These are phyloP conservation scores for Phyllotis vaccarum DNA, from an alignment of 2,797 vertebrate species.

Conservation along the genomic window DNA sequence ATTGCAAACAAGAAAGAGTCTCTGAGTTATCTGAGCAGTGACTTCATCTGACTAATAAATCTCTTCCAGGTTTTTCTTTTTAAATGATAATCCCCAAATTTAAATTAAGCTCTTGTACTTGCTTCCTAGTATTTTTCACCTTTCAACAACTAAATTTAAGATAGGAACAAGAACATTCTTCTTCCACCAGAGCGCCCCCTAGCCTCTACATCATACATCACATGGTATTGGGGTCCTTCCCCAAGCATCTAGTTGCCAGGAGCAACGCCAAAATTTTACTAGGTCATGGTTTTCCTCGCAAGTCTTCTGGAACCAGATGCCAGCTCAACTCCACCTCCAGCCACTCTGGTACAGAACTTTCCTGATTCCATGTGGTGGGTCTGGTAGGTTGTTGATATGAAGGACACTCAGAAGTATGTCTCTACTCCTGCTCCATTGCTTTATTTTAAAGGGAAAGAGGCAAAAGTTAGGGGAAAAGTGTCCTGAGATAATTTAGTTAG, in stretches of 20 bases:
- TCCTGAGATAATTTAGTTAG: background rate
- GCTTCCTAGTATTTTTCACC: constrained; percentile 5
- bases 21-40: background rate
- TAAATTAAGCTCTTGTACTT: background rate
- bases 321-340: background rate
- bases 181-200: background rate
- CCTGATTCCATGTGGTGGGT: background rate
- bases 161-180: background rate
- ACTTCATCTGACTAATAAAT: constrained; percentile 16
- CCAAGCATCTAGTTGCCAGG: background rate
- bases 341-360: background rate
- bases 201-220: background rate
- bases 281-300: background rate
- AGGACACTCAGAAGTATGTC: background rate
- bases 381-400: background rate
- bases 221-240: background rate
- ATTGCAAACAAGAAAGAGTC: constrained; percentile 8
- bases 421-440: background rate
- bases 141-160: constrained; percentile 25
- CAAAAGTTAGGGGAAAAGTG: background rate
- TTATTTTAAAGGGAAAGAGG: constrained; percentile 22
- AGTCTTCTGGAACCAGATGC: background rate
- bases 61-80: constrained; percentile 38
- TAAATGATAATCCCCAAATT: constrained; percentile 23
- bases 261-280: background rate